Base-by-base conservation (phyloP, 30 jellyfish, hydroid and myxozoan genomes). In the Aurelia coerulea region DNA sequence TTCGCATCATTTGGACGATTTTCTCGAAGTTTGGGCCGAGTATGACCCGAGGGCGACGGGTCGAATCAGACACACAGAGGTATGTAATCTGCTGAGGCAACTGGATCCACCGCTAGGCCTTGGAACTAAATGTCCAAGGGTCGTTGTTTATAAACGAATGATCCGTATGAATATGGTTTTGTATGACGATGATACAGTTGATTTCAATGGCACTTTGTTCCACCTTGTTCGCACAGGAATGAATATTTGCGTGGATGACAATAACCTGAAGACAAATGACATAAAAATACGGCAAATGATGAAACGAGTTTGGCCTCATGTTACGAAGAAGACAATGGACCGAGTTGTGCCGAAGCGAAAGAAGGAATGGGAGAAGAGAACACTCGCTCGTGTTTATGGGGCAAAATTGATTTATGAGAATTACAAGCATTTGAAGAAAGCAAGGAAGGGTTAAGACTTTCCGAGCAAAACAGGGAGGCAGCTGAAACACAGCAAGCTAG, bases 171-270 rank as follows among this genome's bases (percentile, higher is more conserved):
- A 92, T 51, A 87, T 86, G 98, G 87, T 88, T 17, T 73, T 86
- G 68, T 85, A 50, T 50, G 90, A 82, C 19, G 95, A 92, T 67
- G 94, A 80, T 63, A 85, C 94, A 8, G 98, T 92, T 58, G 97
- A 80, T 60, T 92, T 78, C 90, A 86, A 91, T 34, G 97, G 90
- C 5, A 85, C 94, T 14, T 65, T 92, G 77, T 92, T 92, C 65
- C 97, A 94, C 62, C 90, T 92, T 35, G 98, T 92, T 34, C 90
- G 98, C 53, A 92, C 98, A 1, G 98, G 98, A 5, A 66, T 92
- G 88, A 76, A 86, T 31, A 80, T 92, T 18, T 86, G 90, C 79
- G 68, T 90, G 10, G 96, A 92, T 23, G 89, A 86, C 64, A 94
- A 94, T 76, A 92, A 92, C 53, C 52, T 92, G 84, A 92, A 79